Evolutionary conservation across 1,140 invertebrate genomes (phyloP), one percentile per base, ranked within the genome.

Genomic region (Holcopasites calliopsidis): DNA sequence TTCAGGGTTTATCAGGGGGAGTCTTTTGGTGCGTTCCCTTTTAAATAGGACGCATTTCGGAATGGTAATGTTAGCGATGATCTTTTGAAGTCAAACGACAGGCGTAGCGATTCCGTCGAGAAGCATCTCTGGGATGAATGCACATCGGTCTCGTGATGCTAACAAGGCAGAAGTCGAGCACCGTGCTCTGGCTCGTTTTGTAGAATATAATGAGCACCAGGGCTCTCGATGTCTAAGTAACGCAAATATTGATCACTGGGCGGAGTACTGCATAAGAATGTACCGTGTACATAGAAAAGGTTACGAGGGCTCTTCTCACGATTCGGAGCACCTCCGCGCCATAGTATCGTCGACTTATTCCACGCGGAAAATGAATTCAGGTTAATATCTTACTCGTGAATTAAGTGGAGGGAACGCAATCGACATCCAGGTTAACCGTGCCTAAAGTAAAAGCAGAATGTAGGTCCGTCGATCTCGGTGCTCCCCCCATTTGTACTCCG

Each of bases 381-480:
- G 60, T 64, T 44, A 64, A 47, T 64, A 64, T 28, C 11, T 64
- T 8, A 21, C 60, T 47, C 18, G 40, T 31, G 60, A 42, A 64
- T 64, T 64, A 64, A 64, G n/a, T 8, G 42, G 40, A 47, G 60
- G 11, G 16, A 64, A 28, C 10, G 18, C 11, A 31, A 23, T 11
- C n/a, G 2, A 6, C 28, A 64, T 47, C 60, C 49, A 40, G 60
- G 60, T 64, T 64, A 64, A 64, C 60, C 44, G 60, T 47, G 60
- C 31, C 40, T 64, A 47, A 64, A 64, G 42, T 64, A 64, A 64
- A 31, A 31, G 23, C 26, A 26, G 31, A 31, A 64, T 64, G 60
- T 64, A 64, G n/a, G 60, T 31, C n/a, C 60, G 49, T 64, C 60
- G 60, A 64, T 64, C 49, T 64, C 60, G 31, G 44, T 16, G 23